Conservation (phyloP, 37 sponge, comb jelly and placozoan genomes). For the Hexactinellida sp. region DNA sequence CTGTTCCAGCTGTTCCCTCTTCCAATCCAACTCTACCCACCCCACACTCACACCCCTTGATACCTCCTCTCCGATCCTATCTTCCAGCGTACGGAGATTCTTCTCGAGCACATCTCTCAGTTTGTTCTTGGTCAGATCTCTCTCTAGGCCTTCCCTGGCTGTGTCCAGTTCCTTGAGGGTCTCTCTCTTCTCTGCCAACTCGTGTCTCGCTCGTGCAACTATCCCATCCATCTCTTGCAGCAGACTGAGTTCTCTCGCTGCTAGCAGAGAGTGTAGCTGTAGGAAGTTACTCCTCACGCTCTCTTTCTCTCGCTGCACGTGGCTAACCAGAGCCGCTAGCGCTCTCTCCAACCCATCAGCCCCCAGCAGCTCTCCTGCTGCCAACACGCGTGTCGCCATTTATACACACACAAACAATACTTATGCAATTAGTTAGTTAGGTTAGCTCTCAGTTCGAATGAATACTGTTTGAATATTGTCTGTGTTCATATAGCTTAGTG, state of each 20-base stretch:
- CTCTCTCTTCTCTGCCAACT: neutral
- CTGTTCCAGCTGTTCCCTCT: neutral
- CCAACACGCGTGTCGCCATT: neutral
- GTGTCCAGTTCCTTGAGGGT: neutral
- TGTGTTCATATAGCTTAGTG: no score
- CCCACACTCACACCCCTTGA: neutral
- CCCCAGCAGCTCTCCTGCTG: neutral
- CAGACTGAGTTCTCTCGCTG: neutral
- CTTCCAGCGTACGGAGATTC: neutral
- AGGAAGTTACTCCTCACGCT: neutral
- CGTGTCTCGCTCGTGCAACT: neutral
- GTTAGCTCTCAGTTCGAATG: no score
- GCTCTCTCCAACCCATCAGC: neutral
- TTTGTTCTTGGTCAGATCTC: neutral
- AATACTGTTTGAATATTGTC: no score
- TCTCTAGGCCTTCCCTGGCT: neutral
- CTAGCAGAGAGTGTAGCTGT: neutral
- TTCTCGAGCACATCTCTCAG: neutral
- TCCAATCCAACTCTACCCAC: neutral
- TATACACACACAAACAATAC: no score
- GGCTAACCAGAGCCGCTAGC: neutral
- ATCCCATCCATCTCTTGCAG: neutral
- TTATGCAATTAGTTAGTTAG: no score
- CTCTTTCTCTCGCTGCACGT: neutral
- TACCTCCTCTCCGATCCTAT: neutral